Conservation (phyloP, 2,797 vertebrate species). For the Avahi laniger region DNA sequence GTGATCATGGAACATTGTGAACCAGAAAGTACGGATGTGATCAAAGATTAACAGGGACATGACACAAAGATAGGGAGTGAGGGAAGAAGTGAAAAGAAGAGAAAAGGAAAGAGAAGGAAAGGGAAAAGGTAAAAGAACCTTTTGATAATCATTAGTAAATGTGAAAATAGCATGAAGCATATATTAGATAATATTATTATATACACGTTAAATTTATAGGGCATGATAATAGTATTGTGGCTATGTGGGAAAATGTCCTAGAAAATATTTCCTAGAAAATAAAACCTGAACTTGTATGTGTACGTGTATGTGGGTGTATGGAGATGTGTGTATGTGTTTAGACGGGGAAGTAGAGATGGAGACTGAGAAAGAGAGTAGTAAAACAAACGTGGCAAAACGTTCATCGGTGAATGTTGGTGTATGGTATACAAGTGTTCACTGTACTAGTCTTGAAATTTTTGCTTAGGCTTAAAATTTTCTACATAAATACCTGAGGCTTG, state of each 20-base stretch:
- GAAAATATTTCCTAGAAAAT: background rate
- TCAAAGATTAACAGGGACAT: background rate
- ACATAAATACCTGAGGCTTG: background rate
- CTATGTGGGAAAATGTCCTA: background rate
- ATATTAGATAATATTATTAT: background rate
- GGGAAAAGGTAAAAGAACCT: background rate
- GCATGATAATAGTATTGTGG: background rate
- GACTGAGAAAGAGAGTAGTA: background rate
- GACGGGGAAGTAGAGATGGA: background rate
- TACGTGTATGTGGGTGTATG: background rate
- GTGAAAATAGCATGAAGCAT: background rate
- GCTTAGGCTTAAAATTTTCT: conserved; percentile 11
- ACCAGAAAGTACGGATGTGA: background rate
- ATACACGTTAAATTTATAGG: background rate
- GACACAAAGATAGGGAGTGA: background rate
- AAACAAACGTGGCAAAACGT: background rate
- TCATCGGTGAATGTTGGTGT: background rate
- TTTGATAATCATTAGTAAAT: background rate
- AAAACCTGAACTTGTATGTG: background rate
- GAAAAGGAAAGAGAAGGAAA: background rate
- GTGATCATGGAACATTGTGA: background rate
- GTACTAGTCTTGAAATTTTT: background rate
- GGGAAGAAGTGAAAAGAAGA: background rate
- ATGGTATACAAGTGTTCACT: background rate
- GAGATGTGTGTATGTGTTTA: background rate